Evolutionary conservation across 2,113 vertebrate species (phyloP).

Genomic region (Sinosuthora webbiana): DNA sequence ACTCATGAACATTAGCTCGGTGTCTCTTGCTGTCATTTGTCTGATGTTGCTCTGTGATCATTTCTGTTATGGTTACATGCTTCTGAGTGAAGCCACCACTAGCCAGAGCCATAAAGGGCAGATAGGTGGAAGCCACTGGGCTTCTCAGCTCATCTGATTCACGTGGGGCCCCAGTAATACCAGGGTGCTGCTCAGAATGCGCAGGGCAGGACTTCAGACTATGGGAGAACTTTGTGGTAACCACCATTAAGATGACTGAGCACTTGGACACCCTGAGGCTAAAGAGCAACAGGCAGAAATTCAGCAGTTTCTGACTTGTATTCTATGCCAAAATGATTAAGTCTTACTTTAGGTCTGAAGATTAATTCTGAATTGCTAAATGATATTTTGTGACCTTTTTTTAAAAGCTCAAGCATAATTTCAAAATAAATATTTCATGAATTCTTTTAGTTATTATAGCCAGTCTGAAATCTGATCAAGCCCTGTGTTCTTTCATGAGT

Average conservation of each 20-base stretch:
- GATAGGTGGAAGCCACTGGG: neutral
- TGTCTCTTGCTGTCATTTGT: neutral
- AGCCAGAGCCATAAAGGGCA: neutral
- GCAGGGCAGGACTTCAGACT: neutral
- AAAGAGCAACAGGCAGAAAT: neutral
- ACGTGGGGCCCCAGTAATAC: accelerated
- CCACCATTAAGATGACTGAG: neutral
- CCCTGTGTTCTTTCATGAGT: neutral
- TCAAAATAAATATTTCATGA: constrained; percentile 44
- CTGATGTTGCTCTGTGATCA: neutral
- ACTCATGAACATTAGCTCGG: neutral
- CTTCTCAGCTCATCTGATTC: neutral
- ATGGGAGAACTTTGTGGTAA: neutral
- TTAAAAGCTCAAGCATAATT: constrained; percentile 11
- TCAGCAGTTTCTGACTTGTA: neutral
- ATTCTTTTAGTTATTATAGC: constrained; percentile 6
- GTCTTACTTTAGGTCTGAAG: neutral
- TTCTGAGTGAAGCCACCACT: neutral
- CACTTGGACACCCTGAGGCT: neutral
- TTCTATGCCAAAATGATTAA: neutral
- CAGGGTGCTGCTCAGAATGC: neutral
- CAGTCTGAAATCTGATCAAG: neutral
- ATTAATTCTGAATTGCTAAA: constrained; percentile 12
- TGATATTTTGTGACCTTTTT: constrained; percentile 52
- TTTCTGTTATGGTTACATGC: accelerated